Conservation (phyloP, 2,113 vertebrate species). For the Poeciliopsis retropinna region DNA sequence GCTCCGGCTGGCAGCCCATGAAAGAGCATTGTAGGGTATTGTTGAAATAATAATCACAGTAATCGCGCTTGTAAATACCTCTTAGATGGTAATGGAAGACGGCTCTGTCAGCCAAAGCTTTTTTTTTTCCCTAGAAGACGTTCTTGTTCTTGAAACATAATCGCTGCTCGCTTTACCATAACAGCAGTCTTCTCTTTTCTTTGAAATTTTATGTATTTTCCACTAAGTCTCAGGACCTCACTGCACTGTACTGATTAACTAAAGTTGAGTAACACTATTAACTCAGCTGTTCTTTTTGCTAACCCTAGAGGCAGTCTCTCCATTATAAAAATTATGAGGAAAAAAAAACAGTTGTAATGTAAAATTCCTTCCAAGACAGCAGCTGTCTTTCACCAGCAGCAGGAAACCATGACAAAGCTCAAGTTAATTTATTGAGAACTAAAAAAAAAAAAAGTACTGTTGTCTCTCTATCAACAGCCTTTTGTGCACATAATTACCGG, state of each 20-base stretch:
- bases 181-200: conserved; percentile 56
- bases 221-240: conserved; percentile 24
- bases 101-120: conserved; percentile 65
- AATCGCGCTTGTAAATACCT: conserved; percentile 82
- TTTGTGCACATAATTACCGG: conserved; percentile 46
- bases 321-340: neutral
- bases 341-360: neutral
- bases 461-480: conserved; percentile 40
- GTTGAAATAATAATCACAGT: conserved; percentile 86
- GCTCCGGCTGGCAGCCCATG: conserved; percentile 80
- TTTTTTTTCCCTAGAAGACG: conserved; percentile 55
- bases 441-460: neutral
- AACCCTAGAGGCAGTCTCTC: conserved; percentile 26
- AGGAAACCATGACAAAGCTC: conserved; percentile 25
- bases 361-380: neutral
- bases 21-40: conserved; percentile 84
- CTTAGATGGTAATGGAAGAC: conserved; percentile 74
- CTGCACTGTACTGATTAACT: conserved; percentile 11
- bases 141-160: conserved; percentile 52
- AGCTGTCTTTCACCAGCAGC: conserved; percentile 16
- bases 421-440: conserved; percentile 24
- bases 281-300: conserved; percentile 1
- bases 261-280: neutral
- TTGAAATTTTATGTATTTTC: conserved; percentile 57
- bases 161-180: conserved; percentile 57